Evolutionary conservation across 1,140 invertebrate species (phyloP).

Genomic region (Linepithema humile): DNA sequence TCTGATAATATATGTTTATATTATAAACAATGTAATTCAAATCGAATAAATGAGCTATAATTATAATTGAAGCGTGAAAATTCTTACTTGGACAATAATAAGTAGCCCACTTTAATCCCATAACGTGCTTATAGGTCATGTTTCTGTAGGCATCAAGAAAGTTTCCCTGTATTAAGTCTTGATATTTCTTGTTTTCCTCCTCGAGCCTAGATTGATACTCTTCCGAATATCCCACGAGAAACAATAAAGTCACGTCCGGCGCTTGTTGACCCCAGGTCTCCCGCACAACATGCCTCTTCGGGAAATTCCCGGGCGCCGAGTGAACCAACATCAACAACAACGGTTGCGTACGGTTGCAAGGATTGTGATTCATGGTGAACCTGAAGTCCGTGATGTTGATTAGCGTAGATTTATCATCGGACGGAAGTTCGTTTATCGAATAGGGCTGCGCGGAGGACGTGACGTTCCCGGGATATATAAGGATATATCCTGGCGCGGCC

Average conservation of each 20-base stretch:
- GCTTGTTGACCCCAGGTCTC: slow-evolving; percentile 88
- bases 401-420: slow-evolving; percentile 81
- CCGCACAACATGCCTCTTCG: slow-evolving; percentile 87
- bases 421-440: slow-evolving; percentile 72
- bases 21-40: background rate
- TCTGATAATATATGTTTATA: no score
- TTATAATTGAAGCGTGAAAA: background rate
- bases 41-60: background rate
- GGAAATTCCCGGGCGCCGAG: slow-evolving; percentile 87
- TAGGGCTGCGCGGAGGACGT: slow-evolving; percentile 60
- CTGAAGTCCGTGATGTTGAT: slow-evolving; percentile 86
- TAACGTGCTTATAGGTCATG: slow-evolving; percentile 94
- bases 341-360: slow-evolving; percentile 83
- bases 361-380: slow-evolving; percentile 85
- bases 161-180: slow-evolving; percentile 92
- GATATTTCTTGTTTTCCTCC: slow-evolving; percentile 86
- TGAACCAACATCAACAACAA: slow-evolving; percentile 88
- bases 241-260: slow-evolving; percentile 85
- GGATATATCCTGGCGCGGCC: slow-evolving; percentile 66
- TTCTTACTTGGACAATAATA: slow-evolving; percentile 86
- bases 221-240: slow-evolving; percentile 88
- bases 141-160: slow-evolving; percentile 93
- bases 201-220: slow-evolving; percentile 84
- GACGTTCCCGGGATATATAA: slow-evolving; percentile 70
- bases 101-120: slow-evolving; percentile 92